Evolutionary conservation across 2,113 vertebrate genomes (phyloP).

Genomic region (Channa argus): DNA sequence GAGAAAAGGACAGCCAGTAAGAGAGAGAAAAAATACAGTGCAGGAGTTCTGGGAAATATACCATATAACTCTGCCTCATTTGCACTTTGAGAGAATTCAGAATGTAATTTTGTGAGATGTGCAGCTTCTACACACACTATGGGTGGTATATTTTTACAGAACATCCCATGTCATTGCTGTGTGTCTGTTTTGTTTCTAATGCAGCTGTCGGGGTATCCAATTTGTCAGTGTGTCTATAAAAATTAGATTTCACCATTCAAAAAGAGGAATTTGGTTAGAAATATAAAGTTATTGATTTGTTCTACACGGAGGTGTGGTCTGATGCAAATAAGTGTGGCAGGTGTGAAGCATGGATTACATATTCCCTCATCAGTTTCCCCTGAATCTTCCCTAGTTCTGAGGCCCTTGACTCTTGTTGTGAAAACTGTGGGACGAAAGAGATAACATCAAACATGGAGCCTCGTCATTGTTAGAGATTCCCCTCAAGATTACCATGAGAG

Average conservation of each 20-base stretch:
- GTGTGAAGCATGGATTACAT: conserved; percentile 49
- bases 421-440: conserved; percentile 52
- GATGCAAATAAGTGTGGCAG: conserved; percentile 55
- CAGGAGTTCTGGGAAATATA: conserved; percentile 52
- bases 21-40: conserved; percentile 20
- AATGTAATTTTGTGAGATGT: conserved; percentile 42
- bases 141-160: conserved; percentile 18
- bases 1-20: conserved; percentile 47
- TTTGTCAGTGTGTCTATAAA: conserved; percentile 67
- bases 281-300: conserved; percentile 77
- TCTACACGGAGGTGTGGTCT: conserved; percentile 66
- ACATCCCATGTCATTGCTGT: conserved; percentile 35
- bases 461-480: conserved; percentile 8
- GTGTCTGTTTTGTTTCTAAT: conserved; percentile 47
- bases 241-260: conserved; percentile 71
- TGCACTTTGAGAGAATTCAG: conserved; percentile 51
- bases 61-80: conserved; percentile 42
- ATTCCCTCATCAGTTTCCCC: conserved; percentile 59
- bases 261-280: conserved; percentile 72
- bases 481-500: conserved; percentile 28
- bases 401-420: conserved; percentile 66
- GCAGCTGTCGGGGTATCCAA: conserved; percentile 59
- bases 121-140: conserved; percentile 35
- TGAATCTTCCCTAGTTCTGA: conserved; percentile 52
- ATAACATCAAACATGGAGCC: conserved; percentile 58